Evolutionary conservation across 1,140 invertebrate genomes (phyloP).

Genomic region (Drosophila sechellia): DNA sequence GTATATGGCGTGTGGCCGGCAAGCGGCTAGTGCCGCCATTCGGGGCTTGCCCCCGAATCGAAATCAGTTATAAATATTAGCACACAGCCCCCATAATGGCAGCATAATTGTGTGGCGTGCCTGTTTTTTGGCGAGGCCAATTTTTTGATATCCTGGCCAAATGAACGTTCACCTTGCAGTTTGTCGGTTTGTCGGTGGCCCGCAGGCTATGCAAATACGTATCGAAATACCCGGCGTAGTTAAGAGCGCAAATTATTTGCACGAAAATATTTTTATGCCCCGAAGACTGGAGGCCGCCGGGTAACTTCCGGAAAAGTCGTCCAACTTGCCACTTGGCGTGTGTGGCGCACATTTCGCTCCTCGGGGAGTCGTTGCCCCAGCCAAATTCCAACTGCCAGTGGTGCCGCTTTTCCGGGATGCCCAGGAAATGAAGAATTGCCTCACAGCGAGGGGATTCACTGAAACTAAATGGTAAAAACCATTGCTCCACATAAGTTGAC

Average conservation of each 20-base stretch:
- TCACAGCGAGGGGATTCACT: neutral
- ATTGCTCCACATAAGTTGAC: neutral
- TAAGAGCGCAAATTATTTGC: conserved; percentile 81
- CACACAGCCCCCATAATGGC: conserved; percentile 55
- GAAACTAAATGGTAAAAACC: neutral
- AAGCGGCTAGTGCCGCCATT: conserved; percentile 5
- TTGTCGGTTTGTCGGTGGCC: neutral
- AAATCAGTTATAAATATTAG: conserved; percentile 73
- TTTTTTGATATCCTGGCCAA: conserved; percentile 47
- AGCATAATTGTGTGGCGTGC: conserved; percentile 70
- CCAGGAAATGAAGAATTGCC: neutral
- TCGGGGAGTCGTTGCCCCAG: conserved; percentile 38
- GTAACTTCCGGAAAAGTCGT: conserved; percentile 62
- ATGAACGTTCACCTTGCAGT: conserved; percentile 13
- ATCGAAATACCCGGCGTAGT: conserved; percentile 69
- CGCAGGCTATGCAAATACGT: conserved; percentile 57
- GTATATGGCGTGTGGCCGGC: conserved; percentile 62
- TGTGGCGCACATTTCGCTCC: conserved; percentile 73
- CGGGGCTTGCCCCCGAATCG: conserved; percentile 8
- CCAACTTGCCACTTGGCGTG: conserved; percentile 76
- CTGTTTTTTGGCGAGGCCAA: conserved; percentile 14
- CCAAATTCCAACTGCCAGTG: conserved; percentile 11
- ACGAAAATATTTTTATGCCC: conserved; percentile 75
- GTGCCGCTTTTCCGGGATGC: neutral
- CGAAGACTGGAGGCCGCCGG: conserved; percentile 33